These are phyloP conservation scores for Melanotaenia pygmaea DNA, from an alignment of 2,797 vertebrate species.

Conservation along the genomic window DNA sequence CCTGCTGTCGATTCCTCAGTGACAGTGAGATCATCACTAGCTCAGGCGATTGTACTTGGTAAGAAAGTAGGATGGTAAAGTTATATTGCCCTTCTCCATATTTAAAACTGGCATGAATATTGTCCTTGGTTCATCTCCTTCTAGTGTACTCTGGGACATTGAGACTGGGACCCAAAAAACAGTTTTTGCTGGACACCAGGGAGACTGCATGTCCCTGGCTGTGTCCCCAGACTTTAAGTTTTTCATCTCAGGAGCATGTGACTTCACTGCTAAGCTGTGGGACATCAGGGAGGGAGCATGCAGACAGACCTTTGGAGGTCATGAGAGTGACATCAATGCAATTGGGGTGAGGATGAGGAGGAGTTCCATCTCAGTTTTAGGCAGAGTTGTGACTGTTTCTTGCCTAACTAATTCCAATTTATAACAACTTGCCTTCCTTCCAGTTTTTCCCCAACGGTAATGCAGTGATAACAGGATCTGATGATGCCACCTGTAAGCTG, in stretches of 20 bases:
- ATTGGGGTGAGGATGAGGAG: conserved; percentile 86
- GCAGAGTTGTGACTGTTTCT: not conserved
- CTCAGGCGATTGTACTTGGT: conserved; percentile 97
- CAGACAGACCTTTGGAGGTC: conserved; percentile 94
- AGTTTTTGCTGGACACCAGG: conserved; percentile 90
- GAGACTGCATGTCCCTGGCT: conserved; percentile 95
- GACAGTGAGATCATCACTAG: conserved; percentile 96
- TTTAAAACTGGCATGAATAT: not conserved
- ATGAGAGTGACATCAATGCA: conserved; percentile 97
- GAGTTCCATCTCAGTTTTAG: not conserved
- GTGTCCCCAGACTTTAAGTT: conserved; percentile 95
- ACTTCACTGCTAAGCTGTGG: conserved; percentile 97
- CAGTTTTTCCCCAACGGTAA: conserved; percentile 98
- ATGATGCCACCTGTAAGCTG: conserved; percentile 93
- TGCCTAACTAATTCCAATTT: not conserved
- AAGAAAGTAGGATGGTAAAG: conserved; percentile 54
- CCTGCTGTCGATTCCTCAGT: conserved; percentile 95
- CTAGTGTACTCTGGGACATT: conserved; percentile 95
- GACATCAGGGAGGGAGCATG: conserved; percentile 92
- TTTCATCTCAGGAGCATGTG: conserved; percentile 96
- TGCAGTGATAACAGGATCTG: conserved; percentile 95
- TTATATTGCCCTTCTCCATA: not conserved
- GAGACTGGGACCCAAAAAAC: conserved; percentile 96
- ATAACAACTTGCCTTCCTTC: conserved; percentile 13
- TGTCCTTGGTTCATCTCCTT: not conserved